phyloP scores from a whole-genome alignment of 2,888 invertebrate genomes.

The Melipona beecheii region DNA sequence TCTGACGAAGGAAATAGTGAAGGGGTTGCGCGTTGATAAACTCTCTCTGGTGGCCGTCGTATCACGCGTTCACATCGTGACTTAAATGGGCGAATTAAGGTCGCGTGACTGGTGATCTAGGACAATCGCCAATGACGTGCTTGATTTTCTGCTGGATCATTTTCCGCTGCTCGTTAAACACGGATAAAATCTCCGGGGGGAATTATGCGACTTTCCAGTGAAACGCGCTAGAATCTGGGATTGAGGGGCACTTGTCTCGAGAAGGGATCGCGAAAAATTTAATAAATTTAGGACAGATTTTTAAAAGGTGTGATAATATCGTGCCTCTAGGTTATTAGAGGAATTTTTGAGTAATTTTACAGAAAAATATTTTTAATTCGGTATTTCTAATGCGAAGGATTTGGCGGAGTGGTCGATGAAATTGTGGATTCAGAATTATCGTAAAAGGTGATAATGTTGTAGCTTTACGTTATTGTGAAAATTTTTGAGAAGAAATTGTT shows the following conservation, averaged over 20 bases:
- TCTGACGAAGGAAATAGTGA: background rate
- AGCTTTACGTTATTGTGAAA: no score
- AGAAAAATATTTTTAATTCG: no score
- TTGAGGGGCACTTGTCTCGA: background rate
- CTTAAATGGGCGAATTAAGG: slow-evolving; percentile 65
- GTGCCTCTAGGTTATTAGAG: background rate
- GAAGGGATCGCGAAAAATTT: background rate
- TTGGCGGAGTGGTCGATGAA: no score
- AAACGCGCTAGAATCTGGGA: slow-evolving; percentile 26
- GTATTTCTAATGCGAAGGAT: no score
- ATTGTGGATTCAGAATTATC: no score
- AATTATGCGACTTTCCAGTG: slow-evolving; percentile 33
- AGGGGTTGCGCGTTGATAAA: slow-evolving; percentile 52
- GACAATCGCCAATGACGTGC: slow-evolving; percentile 56
- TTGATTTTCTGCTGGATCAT: slow-evolving; percentile 46
- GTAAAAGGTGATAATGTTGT: no score
- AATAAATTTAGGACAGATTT: background rate
- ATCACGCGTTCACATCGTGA: slow-evolving; percentile 58
- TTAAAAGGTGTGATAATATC: background rate
- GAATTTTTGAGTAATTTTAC: background rate
- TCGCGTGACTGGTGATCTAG: slow-evolving; percentile 61
- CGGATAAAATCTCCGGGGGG: slow-evolving; percentile 58
- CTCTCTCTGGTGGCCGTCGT: slow-evolving; percentile 40
- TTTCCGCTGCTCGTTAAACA: slow-evolving; percentile 55
- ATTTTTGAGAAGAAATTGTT: no score